Base-by-base conservation (phyloP, 2,888 invertebrate genomes). In the Carterocephalus palaemon region DNA sequence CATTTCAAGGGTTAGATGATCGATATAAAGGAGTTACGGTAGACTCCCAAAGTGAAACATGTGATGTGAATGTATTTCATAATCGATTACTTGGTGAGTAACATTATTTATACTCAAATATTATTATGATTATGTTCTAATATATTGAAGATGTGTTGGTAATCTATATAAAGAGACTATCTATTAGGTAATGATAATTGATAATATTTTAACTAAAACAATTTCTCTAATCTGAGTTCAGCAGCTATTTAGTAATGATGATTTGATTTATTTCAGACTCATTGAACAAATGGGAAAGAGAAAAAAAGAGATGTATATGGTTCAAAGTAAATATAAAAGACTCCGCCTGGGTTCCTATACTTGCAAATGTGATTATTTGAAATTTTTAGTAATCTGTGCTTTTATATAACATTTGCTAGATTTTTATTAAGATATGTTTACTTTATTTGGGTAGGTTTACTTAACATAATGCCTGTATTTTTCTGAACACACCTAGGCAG, bases 11-110 rank as follows among this genome's bases (percentile, higher is more conserved):
- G 7, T 59, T 51, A 43, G 88, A 62, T 13, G 95, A 95, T 72
- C 88, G 91, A 54, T 94, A 91, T 56, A 89, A 90, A 62, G 95
- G 94, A 1, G 75, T 95, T 3, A 92, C 92, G n/a, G 88, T 95
- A 0, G 88, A 91, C 64, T 92, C 93, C 0, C 70, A 67, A 31
- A 61, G 75, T 36, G 91, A 92, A 70, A 72, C 87, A 24, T 91
- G 90, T 70, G 76, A 85, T 26, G 46, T 62, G 28, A 69, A 70
- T 15, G 62, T 75, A 26, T 91, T 94, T 67, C 37, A 67, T 0
- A 62, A 70, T 9, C 88, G 89, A 60, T 73, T 94, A 41, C 63
- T 82, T 82, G 90, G 94, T 92, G 81, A 72, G 70, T 69, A 12
- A n/a, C n/a, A n/a, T n/a, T n/a, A n/a, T n/a, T n/a, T n/a, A n/a